Conservation (phyloP, 1,140 invertebrate species). For the Neuroterus valhalla region DNA sequence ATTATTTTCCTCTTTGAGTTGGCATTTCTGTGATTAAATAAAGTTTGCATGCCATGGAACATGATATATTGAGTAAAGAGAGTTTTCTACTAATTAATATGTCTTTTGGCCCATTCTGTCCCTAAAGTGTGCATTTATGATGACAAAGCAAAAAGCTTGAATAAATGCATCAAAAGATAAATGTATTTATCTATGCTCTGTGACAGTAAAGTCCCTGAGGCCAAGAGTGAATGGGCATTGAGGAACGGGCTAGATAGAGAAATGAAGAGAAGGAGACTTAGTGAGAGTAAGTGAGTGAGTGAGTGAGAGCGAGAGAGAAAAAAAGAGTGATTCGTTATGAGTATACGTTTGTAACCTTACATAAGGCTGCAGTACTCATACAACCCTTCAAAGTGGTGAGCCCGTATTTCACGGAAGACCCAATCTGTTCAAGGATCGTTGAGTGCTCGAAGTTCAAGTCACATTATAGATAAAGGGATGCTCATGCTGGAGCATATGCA, state of each 20-base stretch:
- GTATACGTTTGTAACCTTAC: neutral
- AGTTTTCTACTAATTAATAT: slow-evolving; percentile 11
- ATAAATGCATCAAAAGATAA: slow-evolving; percentile 10
- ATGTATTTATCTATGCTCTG: slow-evolving; percentile 22
- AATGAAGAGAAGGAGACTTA: neutral
- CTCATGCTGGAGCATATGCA: slow-evolving; percentile 6
- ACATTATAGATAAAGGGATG: slow-evolving; percentile 1
- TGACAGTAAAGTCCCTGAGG: neutral
- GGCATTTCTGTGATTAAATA: too few species aligned
- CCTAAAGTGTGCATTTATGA: neutral
- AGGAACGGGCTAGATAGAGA: neutral
- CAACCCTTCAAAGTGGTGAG: neutral
- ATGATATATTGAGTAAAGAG: too few species aligned
- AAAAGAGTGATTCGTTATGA: neutral
- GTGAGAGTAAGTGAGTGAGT: neutral
- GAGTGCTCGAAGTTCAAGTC: slow-evolving; percentile 19
- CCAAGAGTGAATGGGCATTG: neutral
- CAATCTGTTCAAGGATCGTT: slow-evolving; percentile 28
- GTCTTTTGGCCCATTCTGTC: neutral
- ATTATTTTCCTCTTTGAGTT: too few species aligned
- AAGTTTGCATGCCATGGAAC: too few species aligned
- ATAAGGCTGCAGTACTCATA: neutral
- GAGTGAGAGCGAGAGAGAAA: neutral
- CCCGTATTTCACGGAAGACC: neutral
- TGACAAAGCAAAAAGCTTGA: slow-evolving; percentile 13